Conservation (phyloP, 2,797 vertebrate genomes). For the Lacerta agilis region DNA sequence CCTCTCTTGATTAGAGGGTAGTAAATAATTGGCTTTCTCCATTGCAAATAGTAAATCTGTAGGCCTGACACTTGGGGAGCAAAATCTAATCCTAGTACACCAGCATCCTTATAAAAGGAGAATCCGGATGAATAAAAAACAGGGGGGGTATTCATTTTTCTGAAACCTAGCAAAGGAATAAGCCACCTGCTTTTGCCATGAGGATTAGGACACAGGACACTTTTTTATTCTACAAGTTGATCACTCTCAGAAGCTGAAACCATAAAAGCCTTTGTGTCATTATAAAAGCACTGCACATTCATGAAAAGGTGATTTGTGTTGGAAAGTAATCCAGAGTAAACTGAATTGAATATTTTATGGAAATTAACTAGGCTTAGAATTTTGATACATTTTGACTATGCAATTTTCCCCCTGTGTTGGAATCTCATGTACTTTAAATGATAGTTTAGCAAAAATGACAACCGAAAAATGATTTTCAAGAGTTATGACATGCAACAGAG, state of each 20-base stretch:
- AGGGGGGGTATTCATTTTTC: slow-evolving; percentile 40
- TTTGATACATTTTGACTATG: slow-evolving; percentile 66
- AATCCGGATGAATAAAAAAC: slow-evolving; percentile 27
- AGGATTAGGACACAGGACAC: slow-evolving; percentile 65
- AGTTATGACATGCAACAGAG: slow-evolving; percentile 42
- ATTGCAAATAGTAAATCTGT: background rate
- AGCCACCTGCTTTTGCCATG: slow-evolving; percentile 57
- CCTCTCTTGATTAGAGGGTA: background rate
- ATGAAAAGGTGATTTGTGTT: slow-evolving; percentile 68
- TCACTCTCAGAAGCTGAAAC: slow-evolving; percentile 65
- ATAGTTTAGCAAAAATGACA: slow-evolving; percentile 64
- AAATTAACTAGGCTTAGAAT: slow-evolving; percentile 76
- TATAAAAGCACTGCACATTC: slow-evolving; percentile 60
- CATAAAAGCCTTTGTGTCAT: slow-evolving; percentile 63
- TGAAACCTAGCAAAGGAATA: slow-evolving; percentile 42
- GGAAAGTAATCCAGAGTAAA: slow-evolving; percentile 74
- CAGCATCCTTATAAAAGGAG: background rate
- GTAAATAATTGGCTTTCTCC: background rate
- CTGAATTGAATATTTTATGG: slow-evolving; percentile 73
- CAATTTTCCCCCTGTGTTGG: slow-evolving; percentile 41
- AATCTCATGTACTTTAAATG: slow-evolving; percentile 20
- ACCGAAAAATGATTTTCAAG: slow-evolving; percentile 56
- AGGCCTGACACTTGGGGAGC: background rate
- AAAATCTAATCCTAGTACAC: background rate
- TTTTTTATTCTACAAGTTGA: slow-evolving; percentile 63